Evolutionary conservation across 2,888 invertebrate species (phyloP), one percentile per base, ranked within the genome.

Genomic region (Lasioglossum oenotherae): DNA sequence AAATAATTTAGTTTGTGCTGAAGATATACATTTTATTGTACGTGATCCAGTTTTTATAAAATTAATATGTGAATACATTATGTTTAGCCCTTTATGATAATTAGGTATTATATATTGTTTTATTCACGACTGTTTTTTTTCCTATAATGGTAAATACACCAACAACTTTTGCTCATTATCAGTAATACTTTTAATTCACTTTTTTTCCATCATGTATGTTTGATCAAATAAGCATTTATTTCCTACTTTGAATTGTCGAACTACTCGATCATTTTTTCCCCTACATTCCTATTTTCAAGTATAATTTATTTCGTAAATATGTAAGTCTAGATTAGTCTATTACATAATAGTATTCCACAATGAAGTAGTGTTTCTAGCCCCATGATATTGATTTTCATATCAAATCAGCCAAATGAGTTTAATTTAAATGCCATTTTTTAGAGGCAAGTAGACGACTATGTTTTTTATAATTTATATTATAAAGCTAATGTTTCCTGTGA

Each of bases 281-380:
- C 78, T 80, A 91, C 94, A 94, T 94, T 94, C 92, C 93, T 91
- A 74, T 89, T 86, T 87, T 81, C 90, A 80, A 81, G 87, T 93
- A 82, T 93, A 82, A 90, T 88, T 91, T 92, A 94, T 94, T 94
- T 93, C 93, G 94, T 91, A 92, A 92, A 92, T 91, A 91, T 85
- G 81, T 89, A 93, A 93, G 92, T 93, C 93, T 93, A 90, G 64
- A 57, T 49, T 69, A 74, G 79, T 78, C 6, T 31, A 16, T 57
- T 23, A 23, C n/a, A n/a, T 57, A n/a, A 57, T 57, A 78, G 38
- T 71, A 71, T 79, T 80, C 72, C 53, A 74, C 23, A 5, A 27
- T 14, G 44, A 74, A 78, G 69, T 31, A 69, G 49, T 23, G n/a
- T 74, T 67, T 69, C 44, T n/a, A 57, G 64, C 49, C 57, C 53